Base-by-base conservation (phyloP, 2,888 invertebrate species). In the Pheosia gnoma region DNA sequence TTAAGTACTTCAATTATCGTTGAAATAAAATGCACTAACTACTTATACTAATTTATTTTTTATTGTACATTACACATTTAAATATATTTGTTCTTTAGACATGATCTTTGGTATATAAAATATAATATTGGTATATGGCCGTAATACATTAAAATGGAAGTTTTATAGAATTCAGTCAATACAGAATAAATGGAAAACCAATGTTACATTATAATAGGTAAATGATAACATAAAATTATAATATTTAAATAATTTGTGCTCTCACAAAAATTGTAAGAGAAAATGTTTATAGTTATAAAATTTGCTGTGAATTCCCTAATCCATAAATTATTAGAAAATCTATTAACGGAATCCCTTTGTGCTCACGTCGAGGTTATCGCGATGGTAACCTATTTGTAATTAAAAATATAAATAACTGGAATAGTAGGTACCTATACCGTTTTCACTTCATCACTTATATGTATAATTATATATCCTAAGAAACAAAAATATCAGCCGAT, bases 61-160 rank as follows among this genome's bases (percentile, higher is more conserved):
- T 57, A 57, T 57, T 57, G 43, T 84, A 81, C 80, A 79, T 82
- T 77, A 75, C 64, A 81, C 77, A 83, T 81, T 84, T 84, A 83
- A 85, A 87, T 88, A 88, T 86, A 86, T 80, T 87, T 87, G 87
- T 88, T 90, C 89, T 87, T 85, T 88, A 88, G 84, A 88, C 79
- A 81, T 84, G 82, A 83, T 90, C 90, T 90, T 90, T 90, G 90
- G 90, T 89, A 88, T 88, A 88, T 85, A 89, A 88, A 89, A 89
- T 88, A 89, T 87, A 86, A 84, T 85, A 87, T 83, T 85, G 86
- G 83, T 87, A 83, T 87, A 89, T 89, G 89, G 89, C 89, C 87
- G 85, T 86, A 79, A 74, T 78, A 83, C 70, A 82, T 83, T 80
- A 80, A 80, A 82, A 80, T 89, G 87, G 85, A 89, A 88, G 86